Conservation (phyloP, 2,113 vertebrate genomes). For the Tonatia bakeri region DNA sequence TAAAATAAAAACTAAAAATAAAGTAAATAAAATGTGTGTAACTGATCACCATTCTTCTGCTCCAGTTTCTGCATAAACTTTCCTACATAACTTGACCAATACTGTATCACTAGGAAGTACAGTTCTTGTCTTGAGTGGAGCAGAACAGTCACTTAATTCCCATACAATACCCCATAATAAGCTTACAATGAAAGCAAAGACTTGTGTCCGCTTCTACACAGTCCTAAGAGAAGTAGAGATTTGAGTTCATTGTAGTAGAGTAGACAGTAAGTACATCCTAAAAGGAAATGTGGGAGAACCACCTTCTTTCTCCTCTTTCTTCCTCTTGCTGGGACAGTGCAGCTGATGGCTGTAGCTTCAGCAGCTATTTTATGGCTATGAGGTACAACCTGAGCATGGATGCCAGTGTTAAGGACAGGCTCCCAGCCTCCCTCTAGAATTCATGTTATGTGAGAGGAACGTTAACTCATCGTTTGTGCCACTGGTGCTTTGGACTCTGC, state of each 20-base stretch:
- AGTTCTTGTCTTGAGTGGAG: neutral
- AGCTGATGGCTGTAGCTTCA: neutral
- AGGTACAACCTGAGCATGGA: neutral
- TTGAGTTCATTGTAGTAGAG: too few species aligned
- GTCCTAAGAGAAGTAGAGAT: neutral
- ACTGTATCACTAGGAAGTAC: neutral
- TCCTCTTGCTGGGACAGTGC: neutral
- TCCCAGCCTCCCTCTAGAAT: neutral
- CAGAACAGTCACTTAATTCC: too few species aligned
- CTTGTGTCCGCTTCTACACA: neutral
- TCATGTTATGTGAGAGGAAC: neutral
- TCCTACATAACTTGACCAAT: neutral
- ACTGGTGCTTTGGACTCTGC: neutral
- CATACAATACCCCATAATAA: rapidly evolving
- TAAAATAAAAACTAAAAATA: too few species aligned
- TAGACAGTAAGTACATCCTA: rapidly evolving
- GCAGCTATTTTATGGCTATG: neutral
- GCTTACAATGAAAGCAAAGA: neutral
- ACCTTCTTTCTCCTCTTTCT: neutral
- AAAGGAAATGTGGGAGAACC: neutral
- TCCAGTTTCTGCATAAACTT: neutral
- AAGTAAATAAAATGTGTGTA: neutral
- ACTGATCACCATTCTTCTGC: rapidly evolving
- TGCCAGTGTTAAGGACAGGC: neutral
- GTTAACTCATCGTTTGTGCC: neutral